These are phyloP conservation scores for Drosophila nr. fundita DNA, from an alignment of 2,888 invertebrate genomes.

Conservation along the genomic window DNA sequence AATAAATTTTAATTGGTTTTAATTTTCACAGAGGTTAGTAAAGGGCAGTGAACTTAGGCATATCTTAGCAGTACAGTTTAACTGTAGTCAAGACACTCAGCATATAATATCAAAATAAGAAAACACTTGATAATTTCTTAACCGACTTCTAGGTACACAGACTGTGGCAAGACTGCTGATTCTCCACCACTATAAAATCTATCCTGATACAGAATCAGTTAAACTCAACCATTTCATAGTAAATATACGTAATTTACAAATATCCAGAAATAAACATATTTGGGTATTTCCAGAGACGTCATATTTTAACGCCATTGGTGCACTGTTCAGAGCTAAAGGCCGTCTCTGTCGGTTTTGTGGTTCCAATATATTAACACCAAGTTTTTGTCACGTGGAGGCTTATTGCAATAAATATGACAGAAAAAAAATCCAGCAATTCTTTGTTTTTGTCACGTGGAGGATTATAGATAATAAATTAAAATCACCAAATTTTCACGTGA, in stretches of 20 bases:
- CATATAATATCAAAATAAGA: not conserved
- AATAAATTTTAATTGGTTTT: not conserved
- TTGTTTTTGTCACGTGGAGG: too few relatives aligned
- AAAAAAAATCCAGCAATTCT: too few relatives aligned
- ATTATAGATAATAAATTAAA: not conserved
- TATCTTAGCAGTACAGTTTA: constrained; percentile 9
- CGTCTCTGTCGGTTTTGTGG: not conserved
- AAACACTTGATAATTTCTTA: not conserved
- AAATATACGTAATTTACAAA: not conserved
- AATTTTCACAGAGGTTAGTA: not conserved
- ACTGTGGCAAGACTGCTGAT: not conserved
- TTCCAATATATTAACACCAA: not conserved
- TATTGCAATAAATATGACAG: not conserved
- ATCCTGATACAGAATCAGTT: not conserved
- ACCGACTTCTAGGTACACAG: not conserved
- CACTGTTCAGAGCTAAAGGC: not conserved
- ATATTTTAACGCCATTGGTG: not conserved
- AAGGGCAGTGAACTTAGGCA: not conserved
- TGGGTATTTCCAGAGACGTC: not conserved
- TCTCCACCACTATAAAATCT: not conserved
- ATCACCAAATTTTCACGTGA: not conserved
- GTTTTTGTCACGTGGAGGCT: not conserved
- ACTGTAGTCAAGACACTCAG: not conserved
- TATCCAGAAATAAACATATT: not conserved
- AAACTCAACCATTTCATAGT: not conserved